Percentiles rank a stretch among this genome's conserved stretches.
These are phyloP conservation scores for Champsocephalus esox DNA, from an alignment of 2,797 vertebrate genomes.

Conservation along the genomic window DNA sequence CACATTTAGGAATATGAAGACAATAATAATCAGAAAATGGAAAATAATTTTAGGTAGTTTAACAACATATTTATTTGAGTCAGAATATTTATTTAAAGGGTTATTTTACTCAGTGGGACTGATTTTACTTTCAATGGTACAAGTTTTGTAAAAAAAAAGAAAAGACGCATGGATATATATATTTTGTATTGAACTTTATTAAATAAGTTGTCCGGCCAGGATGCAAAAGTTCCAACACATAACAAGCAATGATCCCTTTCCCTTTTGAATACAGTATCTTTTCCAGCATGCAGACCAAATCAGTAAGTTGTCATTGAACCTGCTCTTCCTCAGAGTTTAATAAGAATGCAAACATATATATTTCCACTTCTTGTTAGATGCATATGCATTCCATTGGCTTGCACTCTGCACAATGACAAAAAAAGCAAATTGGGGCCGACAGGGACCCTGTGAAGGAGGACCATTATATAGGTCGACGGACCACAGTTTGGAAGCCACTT, in stretches of 20 bases:
- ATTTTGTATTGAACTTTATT: not conserved
- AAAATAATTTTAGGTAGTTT: not conserved
- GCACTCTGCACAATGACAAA: no score
- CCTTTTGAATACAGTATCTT: slow-evolving; percentile 2
- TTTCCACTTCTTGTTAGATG: no score
- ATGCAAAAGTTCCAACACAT: not conserved
- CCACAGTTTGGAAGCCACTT: not conserved
- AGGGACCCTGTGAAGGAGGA: not conserved
- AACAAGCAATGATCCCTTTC: not conserved
- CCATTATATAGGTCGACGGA: not conserved
- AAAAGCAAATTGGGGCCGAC: not conserved
- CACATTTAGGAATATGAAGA: not conserved
- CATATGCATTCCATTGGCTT: no score
- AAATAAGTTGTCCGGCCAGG: not conserved
- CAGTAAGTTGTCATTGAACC: slow-evolving; percentile 32
- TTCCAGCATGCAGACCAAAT: not conserved
- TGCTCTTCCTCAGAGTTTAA: slow-evolving; percentile 4
- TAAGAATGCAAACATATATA: no score
- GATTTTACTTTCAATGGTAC: not conserved
- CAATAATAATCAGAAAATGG: not conserved
- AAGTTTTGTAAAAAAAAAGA: not conserved
- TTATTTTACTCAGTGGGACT: not conserved
- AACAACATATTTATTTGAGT: not conserved
- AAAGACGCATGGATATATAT: not conserved
- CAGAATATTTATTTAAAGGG: not conserved